Base-by-base conservation (phyloP, 2,797 vertebrate genomes). In the Odontamblyopus lacepedii region DNA sequence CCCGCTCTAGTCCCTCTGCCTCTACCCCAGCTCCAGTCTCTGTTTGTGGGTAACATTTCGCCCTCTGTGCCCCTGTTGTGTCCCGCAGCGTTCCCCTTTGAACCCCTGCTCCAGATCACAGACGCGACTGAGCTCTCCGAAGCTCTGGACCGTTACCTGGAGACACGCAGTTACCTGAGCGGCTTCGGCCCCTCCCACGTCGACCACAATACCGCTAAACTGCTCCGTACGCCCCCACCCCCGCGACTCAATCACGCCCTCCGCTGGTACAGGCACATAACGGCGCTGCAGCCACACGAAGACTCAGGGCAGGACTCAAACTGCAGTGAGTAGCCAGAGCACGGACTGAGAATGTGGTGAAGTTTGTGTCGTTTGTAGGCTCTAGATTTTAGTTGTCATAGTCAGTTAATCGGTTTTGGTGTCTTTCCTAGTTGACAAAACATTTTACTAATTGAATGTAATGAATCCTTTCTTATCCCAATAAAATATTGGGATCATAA, bases 211-310 rank as follows among this genome's bases (percentile, higher is more conserved):
- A 94, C 91, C 76, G 96, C 97, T 92, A 93, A 84, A 90, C 95
- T 92, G 89, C 94, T 98, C 87, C 85, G 71, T 67, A 84, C 91
- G 68, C 95, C 96, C 80, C 97, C 97, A 41, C 83, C 92, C 32
- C 93, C 95, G 57, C 91, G 85, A 51, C 93, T 90, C 68, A 94
- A 95, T 87, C 97, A 98, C 78, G 94, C 96, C 91, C 93, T 96
- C 91, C 96, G 96, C 89, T 98, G 97, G 97, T 97, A 96, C 95
- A 96, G 95, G 88, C 97, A 98, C 93, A 94, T 98, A 92, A 93
- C 94, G 63, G 91, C 96, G 79, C 92, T 98, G 91, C 95, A 94
- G 94, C 91, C 87, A 88, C 91, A 93, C 72, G 68, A 78, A 87
- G 91, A 87, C 94, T 92, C 92, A 86, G 85, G 93, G 74, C 69